Evolutionary conservation across 1,140 invertebrate genomes (phyloP).

Genomic region (Mactra quadrangularis): DNA sequence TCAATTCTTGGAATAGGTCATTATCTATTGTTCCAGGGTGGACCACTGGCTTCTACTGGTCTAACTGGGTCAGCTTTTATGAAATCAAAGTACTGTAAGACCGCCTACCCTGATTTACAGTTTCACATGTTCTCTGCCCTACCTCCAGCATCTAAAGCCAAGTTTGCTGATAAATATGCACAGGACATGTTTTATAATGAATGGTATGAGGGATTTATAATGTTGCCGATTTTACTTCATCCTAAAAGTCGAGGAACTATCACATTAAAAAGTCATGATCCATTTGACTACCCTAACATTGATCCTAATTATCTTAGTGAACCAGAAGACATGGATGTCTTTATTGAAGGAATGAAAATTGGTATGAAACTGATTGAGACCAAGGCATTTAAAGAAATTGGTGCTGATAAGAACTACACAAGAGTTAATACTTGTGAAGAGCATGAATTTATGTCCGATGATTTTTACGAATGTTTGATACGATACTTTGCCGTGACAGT

Average conservation of each 20-base stretch:
- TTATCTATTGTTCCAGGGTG: conserved; percentile 66
- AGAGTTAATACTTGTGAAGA: conserved; percentile 39
- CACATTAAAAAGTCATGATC: conserved; percentile 41
- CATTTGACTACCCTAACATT: conserved; percentile 37
- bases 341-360: conserved; percentile 56
- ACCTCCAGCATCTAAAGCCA: background rate
- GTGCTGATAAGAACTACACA: conserved; percentile 46
- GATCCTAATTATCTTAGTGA: conserved; percentile 60
- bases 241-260: conserved; percentile 56
- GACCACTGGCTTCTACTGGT: conserved; percentile 28
- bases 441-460: conserved; percentile 67
- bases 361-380: conserved; percentile 44
- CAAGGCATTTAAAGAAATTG: conserved; percentile 39
- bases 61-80: conserved; percentile 23
- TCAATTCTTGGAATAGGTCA: conserved; percentile 50
- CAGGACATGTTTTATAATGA: background rate
- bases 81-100: conserved; percentile 1
- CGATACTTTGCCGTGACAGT: conserved; percentile 85
- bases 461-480: conserved; percentile 79
- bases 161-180: background rate
- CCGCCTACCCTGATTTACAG: conserved; percentile 13
- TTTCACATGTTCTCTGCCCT: background rate
- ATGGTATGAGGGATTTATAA: conserved; percentile 39
- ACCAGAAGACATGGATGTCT: conserved; percentile 50
- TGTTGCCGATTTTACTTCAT: conserved; percentile 46